Base-by-base conservation (phyloP, 2,797 vertebrate species). In the Anguilla megastoma region DNA sequence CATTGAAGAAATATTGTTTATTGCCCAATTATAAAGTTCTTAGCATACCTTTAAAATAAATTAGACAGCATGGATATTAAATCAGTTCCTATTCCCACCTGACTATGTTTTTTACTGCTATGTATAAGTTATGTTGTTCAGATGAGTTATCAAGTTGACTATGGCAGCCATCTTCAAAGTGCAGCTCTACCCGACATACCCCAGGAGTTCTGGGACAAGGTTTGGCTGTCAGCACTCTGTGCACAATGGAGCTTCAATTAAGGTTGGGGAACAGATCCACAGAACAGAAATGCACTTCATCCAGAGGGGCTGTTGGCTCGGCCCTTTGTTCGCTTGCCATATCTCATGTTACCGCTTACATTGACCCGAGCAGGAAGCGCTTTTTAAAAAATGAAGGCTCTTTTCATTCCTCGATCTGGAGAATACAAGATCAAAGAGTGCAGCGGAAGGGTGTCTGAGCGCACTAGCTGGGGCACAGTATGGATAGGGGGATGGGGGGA, bases 351-450 rank as follows among this genome's bases (percentile, higher is more conserved):
- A 86, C 85, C 63, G 45, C 41, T 86, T 18, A 60, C 60, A 86
- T 71, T 50, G 66, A 71, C 85, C 85, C 1, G 58, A 50, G 85
- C 60, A 86, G 36, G 60, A 71, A 50, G 50, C 30, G 36, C 41
- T 45, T 69, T 69, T 86, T 71, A 58, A 86, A 86, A 80, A 76
- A 48, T 50, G 74, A 86, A 86, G 86, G 27, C 52, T 80, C 86
- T 80, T 87, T 86, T 86, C 85, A 86, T 71, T 54, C 27, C 86
- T 52, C 24, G 24, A 79, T 54, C 60, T 76, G 48, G 45, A 52
- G 86, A 36, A 14, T 33, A 24, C 16, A 24, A 87, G 86, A 87
- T 87, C 86, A 87, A 87, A 79, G 86, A 56, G 24, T 7, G 69
- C 50, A 12, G 24, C 48, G 48, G 86, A 87, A 80, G 74, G 74